Conservation (phyloP, 2,888 invertebrate genomes). For the Plagiodera versicolora region DNA sequence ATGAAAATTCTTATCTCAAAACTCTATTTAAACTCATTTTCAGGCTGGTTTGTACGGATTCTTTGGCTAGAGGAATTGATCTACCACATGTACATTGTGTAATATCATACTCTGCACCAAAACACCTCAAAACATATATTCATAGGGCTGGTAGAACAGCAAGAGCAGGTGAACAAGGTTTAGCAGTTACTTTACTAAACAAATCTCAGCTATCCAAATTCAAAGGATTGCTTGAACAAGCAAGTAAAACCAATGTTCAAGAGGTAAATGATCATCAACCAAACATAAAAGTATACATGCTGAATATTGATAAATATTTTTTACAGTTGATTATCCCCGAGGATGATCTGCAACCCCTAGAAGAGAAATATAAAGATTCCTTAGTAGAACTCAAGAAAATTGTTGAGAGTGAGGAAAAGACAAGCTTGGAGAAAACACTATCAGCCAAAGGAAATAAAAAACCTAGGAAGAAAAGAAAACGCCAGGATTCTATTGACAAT, state of each 20-base stretch:
- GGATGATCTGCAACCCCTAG: slow-evolving; percentile 63
- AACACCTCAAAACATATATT: slow-evolving; percentile 86
- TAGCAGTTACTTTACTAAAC: slow-evolving; percentile 79
- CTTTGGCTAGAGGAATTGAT: slow-evolving; percentile 93
- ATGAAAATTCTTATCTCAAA: no score
- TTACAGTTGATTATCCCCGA: slow-evolving; percentile 60
- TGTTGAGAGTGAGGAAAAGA: slow-evolving; percentile 76
- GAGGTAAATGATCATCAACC: slow-evolving; percentile 39
- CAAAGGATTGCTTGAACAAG: slow-evolving; percentile 51
- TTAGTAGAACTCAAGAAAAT: slow-evolving; percentile 68
- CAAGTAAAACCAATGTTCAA: slow-evolving; percentile 51
- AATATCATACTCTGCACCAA: slow-evolving; percentile 89
- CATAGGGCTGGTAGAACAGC: slow-evolving; percentile 95
- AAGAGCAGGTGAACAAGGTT: slow-evolving; percentile 84
- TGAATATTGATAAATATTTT: slow-evolving; percentile 5
- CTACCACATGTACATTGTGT: slow-evolving; percentile 87
- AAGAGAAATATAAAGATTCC: slow-evolving; percentile 66
- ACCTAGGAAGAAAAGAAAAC: slow-evolving; percentile 26
- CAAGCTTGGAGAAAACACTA: slow-evolving; percentile 42
- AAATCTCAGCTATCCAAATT: slow-evolving; percentile 62
- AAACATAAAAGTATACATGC: no score
- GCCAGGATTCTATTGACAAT: slow-evolving; percentile 21
- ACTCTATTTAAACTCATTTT: slow-evolving; percentile 35
- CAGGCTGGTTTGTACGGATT: slow-evolving; percentile 88
- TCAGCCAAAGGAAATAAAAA: slow-evolving; percentile 38